phyloP scores from a whole-genome alignment of 1,140 invertebrate genomes.

The Cyclina sinensis region DNA sequence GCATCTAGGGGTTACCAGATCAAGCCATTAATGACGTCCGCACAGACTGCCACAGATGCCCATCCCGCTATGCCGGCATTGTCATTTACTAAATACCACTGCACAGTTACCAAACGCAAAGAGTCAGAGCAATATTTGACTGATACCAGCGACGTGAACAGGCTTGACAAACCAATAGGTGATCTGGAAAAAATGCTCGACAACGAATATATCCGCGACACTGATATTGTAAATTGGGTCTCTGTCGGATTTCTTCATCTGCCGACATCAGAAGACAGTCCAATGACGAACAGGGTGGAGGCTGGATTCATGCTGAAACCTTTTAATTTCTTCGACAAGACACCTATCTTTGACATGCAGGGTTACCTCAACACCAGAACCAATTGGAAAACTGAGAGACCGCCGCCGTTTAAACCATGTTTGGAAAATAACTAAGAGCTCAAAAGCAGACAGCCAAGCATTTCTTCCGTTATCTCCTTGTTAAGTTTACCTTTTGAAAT shows the following conservation, averaged over 20 bases:
- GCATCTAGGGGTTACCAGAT: constrained; percentile 63
- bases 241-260: constrained; percentile 65
- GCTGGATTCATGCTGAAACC: constrained; percentile 64
- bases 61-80: constrained; percentile 64
- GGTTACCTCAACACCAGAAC: constrained; percentile 34
- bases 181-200: constrained; percentile 54
- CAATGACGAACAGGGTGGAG: constrained; percentile 60
- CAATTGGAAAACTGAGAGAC: constrained; percentile 34
- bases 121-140: constrained; percentile 58
- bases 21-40: constrained; percentile 29
- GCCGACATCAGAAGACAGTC: constrained; percentile 60
- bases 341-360: constrained; percentile 56
- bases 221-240: constrained; percentile 65
- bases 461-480: too few species aligned
- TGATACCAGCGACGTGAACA: constrained; percentile 50
- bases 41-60: constrained; percentile 51
- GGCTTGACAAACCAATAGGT: constrained; percentile 56
- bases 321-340: constrained; percentile 68
- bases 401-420: constrained; percentile 43
- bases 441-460: too few species aligned
- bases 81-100: constrained; percentile 68
- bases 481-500: too few species aligned
- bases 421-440: constrained; percentile 30
- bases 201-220: constrained; percentile 45
- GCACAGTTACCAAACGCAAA: constrained; percentile 65